Percentiles rank a stretch among this genome's conserved stretches.
These are phyloP conservation scores for Rhimphoctona megacephalus DNA, from an alignment of 2,888 invertebrate genomes.

Conservation along the genomic window DNA sequence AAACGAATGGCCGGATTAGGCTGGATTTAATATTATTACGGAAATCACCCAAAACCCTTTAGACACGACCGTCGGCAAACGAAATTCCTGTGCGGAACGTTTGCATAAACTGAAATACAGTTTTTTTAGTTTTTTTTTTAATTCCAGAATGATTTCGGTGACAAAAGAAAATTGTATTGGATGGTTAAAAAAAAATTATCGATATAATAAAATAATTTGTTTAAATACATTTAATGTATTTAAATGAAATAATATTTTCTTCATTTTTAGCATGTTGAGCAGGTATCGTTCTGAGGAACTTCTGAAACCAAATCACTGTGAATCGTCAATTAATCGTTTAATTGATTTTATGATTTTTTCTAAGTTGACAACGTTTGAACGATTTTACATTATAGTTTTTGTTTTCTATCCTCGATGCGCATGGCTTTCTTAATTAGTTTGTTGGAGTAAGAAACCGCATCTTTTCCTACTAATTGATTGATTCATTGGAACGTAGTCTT, in stretches of 20 bases:
- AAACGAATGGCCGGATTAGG: slow-evolving; percentile 42
- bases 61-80: slow-evolving; percentile 3
- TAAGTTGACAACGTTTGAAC: not conserved
- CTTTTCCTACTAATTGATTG: not conserved
- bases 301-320: not conserved
- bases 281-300: not conserved
- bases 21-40: slow-evolving; percentile 57
- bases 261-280: too few relatives aligned
- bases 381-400: not conserved
- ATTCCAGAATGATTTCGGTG: not conserved
- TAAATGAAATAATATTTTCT: not conserved
- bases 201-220: not conserved
- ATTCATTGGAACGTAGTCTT: not conserved
- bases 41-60: slow-evolving; percentile 32
- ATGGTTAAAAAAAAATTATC: too few relatives aligned
- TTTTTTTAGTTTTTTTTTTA: not conserved
- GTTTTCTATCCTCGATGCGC: not conserved
- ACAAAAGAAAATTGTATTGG: not conserved
- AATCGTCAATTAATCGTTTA: not conserved
- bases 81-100: not conserved
- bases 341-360: not conserved
- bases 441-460: not conserved
- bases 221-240: not conserved
- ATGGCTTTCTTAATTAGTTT: not conserved
- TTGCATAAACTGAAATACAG: not conserved